These are phyloP conservation scores for Lota lota DNA, from an alignment of 2,113 vertebrate species.

Conservation along the genomic window DNA sequence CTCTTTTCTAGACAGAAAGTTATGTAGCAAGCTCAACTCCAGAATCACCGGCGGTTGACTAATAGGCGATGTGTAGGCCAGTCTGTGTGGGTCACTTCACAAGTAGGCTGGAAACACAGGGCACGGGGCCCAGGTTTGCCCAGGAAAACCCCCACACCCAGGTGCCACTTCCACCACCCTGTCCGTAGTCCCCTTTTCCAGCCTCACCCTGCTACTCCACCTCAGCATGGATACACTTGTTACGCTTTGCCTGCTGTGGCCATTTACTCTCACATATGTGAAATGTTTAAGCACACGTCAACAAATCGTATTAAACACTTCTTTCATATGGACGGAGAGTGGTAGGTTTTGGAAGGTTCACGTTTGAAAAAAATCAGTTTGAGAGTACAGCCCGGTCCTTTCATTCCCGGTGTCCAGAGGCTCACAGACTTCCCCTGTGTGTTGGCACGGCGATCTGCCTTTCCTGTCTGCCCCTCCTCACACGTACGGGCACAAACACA, in stretches of 20 bases:
- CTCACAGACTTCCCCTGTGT: neutral
- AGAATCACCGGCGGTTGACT: slow-evolving; percentile 9
- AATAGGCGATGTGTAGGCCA: slow-evolving; percentile 46
- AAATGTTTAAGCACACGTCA: neutral
- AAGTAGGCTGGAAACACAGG: slow-evolving; percentile 67
- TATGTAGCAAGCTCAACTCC: too few species aligned
- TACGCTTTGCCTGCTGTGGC: neutral
- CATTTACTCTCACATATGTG: slow-evolving; percentile 5
- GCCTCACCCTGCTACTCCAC: slow-evolving; percentile 13
- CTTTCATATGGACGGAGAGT: neutral
- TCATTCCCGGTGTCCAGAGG: neutral
- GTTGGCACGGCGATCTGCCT: neutral
- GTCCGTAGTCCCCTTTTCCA: slow-evolving; percentile 12
- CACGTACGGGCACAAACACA: slow-evolving; percentile 16
- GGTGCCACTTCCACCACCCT: slow-evolving; percentile 53
- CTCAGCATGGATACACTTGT: neutral
- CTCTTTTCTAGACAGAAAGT: too few species aligned
- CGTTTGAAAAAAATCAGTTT: too few species aligned
- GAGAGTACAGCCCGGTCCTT: too few species aligned
- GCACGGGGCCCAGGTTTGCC: slow-evolving; percentile 51
- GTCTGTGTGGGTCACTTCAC: slow-evolving; percentile 60
- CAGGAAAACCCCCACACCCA: slow-evolving; percentile 40
- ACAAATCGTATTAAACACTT: slow-evolving; percentile 1
- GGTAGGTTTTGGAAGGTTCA: too few species aligned
- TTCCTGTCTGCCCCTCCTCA: neutral